Base-by-base conservation (phyloP, 2,113 vertebrate species). In the Seriola dumerili region DNA sequence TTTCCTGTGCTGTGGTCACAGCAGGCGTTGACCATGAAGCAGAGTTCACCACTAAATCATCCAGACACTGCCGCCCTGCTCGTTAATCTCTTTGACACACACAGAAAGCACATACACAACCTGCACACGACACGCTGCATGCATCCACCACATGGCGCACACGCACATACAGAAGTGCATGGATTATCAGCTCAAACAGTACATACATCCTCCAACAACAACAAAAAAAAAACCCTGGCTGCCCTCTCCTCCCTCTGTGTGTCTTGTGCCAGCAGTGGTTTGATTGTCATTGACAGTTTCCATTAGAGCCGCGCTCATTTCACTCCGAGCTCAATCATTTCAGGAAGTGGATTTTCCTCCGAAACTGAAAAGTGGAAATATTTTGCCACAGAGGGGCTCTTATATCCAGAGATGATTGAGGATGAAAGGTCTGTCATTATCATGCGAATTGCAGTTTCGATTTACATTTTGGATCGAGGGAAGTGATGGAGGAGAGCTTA, bases 21-120 rank as follows among this genome's bases (percentile, higher is more conserved):
- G 84, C 88, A 89, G 83, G 83, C 73, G 13, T 59, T 80, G 83
- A 86, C 89, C 81, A 73, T 81, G 82, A 75, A 73, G 62, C 81
- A 61, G 76, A 86, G 78, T 81, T 85, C 40, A 80, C 46, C 83
- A 76, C 69, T 85, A 88, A 90, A 88, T 89, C 89, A 91, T 78
- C 81, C 81, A 57, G 72, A 83, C 66, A 36, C 75, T 74, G 71
- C 71, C 4, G 19, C 61, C 50, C 25, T 55, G 72, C 86, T 85
- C 83, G 75, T 88, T 88, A 87, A 88, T 87, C 88, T 85, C 69
- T 72, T 58, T 77, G 71, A 50, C 46, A 13, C 76, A 42, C 69
- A 44, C 50, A 46, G 48, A 70, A 54, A 66, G 63, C 62, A 58
- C 29, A 58, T 3, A 29, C 36, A 62, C 68, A 78, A 4, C 42